phyloP scores from a whole-genome alignment of 1,140 invertebrate genomes.

The Lepidostoma basale region DNA sequence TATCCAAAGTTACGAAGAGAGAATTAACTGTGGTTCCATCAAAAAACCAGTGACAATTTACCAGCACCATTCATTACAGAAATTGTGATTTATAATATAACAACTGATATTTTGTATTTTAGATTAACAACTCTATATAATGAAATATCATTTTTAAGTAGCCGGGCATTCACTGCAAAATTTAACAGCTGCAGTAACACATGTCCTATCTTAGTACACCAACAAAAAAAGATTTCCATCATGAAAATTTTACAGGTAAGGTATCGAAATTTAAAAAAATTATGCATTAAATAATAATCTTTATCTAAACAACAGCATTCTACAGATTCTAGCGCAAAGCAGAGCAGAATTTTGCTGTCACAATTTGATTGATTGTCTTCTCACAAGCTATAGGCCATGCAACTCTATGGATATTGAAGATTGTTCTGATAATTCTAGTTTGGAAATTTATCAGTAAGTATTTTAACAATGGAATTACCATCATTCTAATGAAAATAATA shows the following conservation, averaged over 20 bases:
- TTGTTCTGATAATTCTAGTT: constrained; percentile 53
- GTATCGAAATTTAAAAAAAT: background rate
- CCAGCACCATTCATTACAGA: too few relatives aligned
- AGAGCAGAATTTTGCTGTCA: constrained; percentile 58
- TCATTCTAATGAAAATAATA: too few relatives aligned
- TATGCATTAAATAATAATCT: background rate
- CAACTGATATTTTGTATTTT: too few relatives aligned
- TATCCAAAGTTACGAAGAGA: too few relatives aligned
- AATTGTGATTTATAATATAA: too few relatives aligned
- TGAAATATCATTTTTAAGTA: constrained; percentile 55
- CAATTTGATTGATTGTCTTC: constrained; percentile 57
- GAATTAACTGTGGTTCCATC: too few relatives aligned
- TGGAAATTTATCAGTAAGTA: constrained; percentile 60
- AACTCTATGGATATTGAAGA: constrained; percentile 52
- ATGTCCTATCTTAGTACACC: constrained; percentile 54
- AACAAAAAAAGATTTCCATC: constrained; percentile 56
- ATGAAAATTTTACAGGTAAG: constrained; percentile 58
- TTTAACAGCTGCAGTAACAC: constrained; percentile 60
- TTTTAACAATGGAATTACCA: background rate
- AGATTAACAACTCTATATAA: constrained; percentile 58
- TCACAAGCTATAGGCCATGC: constrained; percentile 56
- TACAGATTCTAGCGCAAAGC: constrained; percentile 56
- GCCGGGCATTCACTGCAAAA: constrained; percentile 55
- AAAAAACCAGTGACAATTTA: too few relatives aligned
- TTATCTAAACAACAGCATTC: background rate